phyloP scores from a whole-genome alignment of 2,888 invertebrate genomes.

The Eulithis testata region DNA sequence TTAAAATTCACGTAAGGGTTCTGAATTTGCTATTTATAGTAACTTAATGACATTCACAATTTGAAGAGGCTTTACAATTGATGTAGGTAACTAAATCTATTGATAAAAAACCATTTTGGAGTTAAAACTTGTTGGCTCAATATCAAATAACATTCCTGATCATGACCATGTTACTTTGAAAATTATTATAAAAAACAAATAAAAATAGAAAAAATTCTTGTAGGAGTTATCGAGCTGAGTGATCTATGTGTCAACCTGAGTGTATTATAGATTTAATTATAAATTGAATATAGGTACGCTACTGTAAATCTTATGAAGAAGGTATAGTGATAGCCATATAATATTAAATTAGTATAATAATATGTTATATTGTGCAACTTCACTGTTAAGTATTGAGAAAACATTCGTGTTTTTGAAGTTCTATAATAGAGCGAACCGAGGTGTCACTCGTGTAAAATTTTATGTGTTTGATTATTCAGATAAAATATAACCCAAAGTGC shows the following conservation, averaged over 20 bases:
- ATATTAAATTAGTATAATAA: background rate
- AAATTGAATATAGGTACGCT: conserved; percentile 16
- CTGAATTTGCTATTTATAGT: background rate
- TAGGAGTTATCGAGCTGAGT: conserved; percentile 34
- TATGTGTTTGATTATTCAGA: too few species aligned
- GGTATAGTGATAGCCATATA: background rate
- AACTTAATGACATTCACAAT: conserved; percentile 20
- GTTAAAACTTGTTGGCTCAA: conserved; percentile 35
- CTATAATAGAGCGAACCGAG: background rate
- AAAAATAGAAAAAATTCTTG: conserved; percentile 37
- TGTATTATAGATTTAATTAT: conserved; percentile 21
- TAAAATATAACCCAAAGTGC: too few species aligned
- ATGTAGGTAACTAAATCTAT: conserved; percentile 7
- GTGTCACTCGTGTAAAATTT: too few species aligned
- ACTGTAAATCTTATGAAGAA: conserved; percentile 6
- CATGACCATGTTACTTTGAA: conserved; percentile 24
- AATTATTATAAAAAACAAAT: conserved; percentile 20
- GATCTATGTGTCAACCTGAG: conserved; percentile 28
- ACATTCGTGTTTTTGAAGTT: background rate
- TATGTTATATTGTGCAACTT: background rate
- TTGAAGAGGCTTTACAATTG: conserved; percentile 19
- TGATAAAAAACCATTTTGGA: conserved; percentile 19
- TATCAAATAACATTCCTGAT: conserved; percentile 40
- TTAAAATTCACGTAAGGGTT: conserved; percentile 14
- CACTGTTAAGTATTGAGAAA: background rate